phyloP scores from a whole-genome alignment of 2,888 invertebrate species.

The Aricia artaxerxes region DNA sequence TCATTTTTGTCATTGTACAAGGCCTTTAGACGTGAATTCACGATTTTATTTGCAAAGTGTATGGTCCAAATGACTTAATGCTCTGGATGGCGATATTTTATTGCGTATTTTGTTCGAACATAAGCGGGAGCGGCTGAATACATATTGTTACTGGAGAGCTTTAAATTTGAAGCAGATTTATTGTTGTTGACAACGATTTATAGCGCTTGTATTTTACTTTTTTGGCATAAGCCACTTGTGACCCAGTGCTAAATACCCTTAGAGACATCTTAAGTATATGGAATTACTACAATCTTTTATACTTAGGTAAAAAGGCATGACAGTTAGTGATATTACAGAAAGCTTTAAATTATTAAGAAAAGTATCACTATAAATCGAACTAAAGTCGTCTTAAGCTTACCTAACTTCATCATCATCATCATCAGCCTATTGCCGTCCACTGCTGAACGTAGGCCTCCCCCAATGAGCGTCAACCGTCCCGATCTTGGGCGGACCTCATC shows the following conservation, averaged over 20 bases:
- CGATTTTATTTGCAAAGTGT: slow-evolving; percentile 18
- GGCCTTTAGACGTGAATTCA: slow-evolving; percentile 21
- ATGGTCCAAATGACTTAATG: slow-evolving; percentile 26
- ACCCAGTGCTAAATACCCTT: not conserved
- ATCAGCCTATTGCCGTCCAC: too few species aligned
- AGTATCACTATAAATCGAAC: too few species aligned
- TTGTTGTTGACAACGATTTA: slow-evolving; percentile 11
- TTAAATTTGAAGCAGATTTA: slow-evolving; percentile 17
- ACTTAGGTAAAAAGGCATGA: too few species aligned
- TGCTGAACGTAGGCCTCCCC: too few species aligned
- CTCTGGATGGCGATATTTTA: slow-evolving; percentile 18
- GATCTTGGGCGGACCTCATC: too few species aligned
- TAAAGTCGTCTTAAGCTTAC: too few species aligned
- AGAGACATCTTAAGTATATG: not conserved
- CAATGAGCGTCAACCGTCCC: too few species aligned
- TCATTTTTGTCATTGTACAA: slow-evolving; percentile 31
- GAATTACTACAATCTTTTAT: not conserved
- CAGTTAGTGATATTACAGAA: too few species aligned
- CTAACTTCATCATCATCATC: too few species aligned
- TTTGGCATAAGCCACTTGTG: not conserved
- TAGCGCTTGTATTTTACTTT: not conserved
- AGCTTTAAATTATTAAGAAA: too few species aligned
- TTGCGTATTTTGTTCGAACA: slow-evolving; percentile 26
- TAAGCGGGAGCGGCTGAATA: not conserved
- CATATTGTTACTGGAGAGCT: slow-evolving; percentile 12